Evolutionary conservation across 2,888 invertebrate genomes (phyloP), one percentile per base, ranked within the genome.

Genomic region (Chrysopilus asiliformis): DNA sequence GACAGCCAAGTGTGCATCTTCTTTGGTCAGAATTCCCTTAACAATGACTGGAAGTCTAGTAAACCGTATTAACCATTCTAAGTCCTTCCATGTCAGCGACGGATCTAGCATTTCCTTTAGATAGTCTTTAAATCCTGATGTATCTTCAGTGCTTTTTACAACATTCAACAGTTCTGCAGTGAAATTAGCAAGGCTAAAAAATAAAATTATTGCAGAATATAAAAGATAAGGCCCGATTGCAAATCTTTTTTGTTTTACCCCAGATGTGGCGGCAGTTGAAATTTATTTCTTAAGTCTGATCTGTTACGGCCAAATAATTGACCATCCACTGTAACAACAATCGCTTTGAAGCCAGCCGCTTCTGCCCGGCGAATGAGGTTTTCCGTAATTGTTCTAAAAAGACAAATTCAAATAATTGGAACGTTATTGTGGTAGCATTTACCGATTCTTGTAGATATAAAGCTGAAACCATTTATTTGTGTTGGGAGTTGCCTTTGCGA

Each of bases 391-490:
- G 75, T 45, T 24, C 61, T 29, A 79, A 74, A 53, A 34, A 7
- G 5, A 12, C 10, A 29, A n/a, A 14, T 15, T 10, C 12, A 29
- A 29, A 14, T 7, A 29, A 10, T 29, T 13, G 4, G n/a, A 14
- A 22, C 27, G 20, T 19, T 10, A 27, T 9, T 35, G n/a, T 19
- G 12, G 15, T 12, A 40, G 41, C 43, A 41, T 39, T 34, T 55
- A 79, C 80, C 83, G 74, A 57, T 90, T 80, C 43, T 71, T 80
- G 58, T 86, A 90, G 46, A 94, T 79, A 56, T 93, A 94, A 1
- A 94, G 69, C 60, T 95, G 90, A 57, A 90, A 89, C 89, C 90
- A 93, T 56, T 84, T 85, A 13, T 74, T 65, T 0, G 75, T 76
- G 10, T 72, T 58, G 0, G 89, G 86, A 2, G 84, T 80, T 2